Conservation (phyloP, 2,888 invertebrate genomes). For the Eurois occulta region DNA sequence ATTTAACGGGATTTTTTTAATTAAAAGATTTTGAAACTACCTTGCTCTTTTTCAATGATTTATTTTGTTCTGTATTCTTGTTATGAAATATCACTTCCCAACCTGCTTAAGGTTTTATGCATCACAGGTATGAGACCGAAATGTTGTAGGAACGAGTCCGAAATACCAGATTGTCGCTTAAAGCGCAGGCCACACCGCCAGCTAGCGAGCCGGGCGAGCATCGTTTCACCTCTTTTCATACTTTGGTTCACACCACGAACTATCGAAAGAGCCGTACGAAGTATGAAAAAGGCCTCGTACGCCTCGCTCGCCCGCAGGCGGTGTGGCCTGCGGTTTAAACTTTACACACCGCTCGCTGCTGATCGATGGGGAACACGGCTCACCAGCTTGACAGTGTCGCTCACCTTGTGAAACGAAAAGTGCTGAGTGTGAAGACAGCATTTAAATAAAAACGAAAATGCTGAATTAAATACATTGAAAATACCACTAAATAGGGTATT, state of each 20-base stretch:
- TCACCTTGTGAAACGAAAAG: conserved; percentile 47
- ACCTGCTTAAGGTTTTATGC: background rate
- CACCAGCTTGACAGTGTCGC: conserved; percentile 21
- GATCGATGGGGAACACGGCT: background rate
- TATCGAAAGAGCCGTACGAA: no score
- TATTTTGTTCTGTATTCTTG: background rate
- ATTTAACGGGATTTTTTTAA: background rate
- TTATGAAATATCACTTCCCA: conserved; percentile 13
- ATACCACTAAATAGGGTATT: background rate
- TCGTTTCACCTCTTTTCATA: no score
- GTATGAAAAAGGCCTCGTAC: no score
- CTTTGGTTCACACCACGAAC: no score
- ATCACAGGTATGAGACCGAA: conserved; percentile 12
- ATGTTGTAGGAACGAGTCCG: conserved; percentile 15
- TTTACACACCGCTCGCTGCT: conserved; percentile 4
- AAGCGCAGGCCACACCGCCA: no score
- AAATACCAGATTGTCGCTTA: conserved; percentile 34
- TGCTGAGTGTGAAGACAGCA: background rate
- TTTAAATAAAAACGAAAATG: conserved; percentile 16
- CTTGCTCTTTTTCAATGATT: conserved; percentile 23
- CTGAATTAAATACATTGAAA: background rate
- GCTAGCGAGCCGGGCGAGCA: no score
- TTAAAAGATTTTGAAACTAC: background rate
- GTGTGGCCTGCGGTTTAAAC: no score
- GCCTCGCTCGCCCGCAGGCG: no score